Base-by-base conservation (phyloP, 2,797 vertebrate genomes). In the Eleutherodactylus coqui region DNA sequence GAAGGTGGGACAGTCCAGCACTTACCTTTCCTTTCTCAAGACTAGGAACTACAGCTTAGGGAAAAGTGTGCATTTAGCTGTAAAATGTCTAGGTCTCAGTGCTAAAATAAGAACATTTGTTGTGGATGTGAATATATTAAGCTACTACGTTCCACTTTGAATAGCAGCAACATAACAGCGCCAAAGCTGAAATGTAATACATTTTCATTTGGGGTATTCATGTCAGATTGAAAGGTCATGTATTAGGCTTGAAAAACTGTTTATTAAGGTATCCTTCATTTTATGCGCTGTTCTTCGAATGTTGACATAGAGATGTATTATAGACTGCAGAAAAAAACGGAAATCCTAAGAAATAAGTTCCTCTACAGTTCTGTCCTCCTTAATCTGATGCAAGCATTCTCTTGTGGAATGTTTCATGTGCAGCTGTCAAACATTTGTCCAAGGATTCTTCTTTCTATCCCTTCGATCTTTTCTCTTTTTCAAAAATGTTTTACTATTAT, bases 351-450 rank as follows among this genome's bases (percentile, higher is more conserved):
- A 77, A 53, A 77, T 32, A 77, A 38, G 49, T 1, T 21, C 24
- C 29, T 75, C 47, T 36, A 36, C 10, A 21, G 19, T 49, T 51
- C 38, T 76, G 29, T 76, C 17, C 32, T 51, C 32, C 17, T 76
- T 76, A 47, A 64, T 64, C 64, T 69, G 29, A 76, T 49, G 53
- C 10, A n/a, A 38, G 49, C 21, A 29, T 58, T 79, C 43, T 79
- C 60, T 62, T 62, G 53, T 79, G 38, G 5, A 53, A 60, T 17
- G 24, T 27, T 45, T 79, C n/a, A 60, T 38, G 27, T 41, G 41
- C 77, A 9, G 36, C 77, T 79, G 77, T 60, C 38, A 79, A 27
- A 38, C 55, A 79, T 62, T 58, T 62, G 55, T 60, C 77, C 36
- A 79, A 60, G 24, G 36, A 27, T 41, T 79, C 32, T 53, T n/a